Percentiles rank a stretch among this genome's conserved stretches.
Conservation (phyloP, 2,113 vertebrate species). For the Amia ocellicauda region DNA sequence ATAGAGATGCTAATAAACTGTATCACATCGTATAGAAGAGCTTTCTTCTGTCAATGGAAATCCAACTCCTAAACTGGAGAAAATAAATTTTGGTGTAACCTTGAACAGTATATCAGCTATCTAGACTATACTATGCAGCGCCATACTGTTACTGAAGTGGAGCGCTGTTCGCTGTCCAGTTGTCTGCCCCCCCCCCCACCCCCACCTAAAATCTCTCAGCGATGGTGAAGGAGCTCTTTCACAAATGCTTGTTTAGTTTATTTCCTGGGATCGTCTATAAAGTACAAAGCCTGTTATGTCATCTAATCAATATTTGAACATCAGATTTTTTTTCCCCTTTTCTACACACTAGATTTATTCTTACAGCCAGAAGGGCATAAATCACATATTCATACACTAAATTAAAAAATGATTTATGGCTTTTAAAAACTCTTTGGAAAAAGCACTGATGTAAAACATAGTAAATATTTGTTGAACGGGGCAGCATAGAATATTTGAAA, state of each 20-base stretch:
- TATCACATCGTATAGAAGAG: too few relatives aligned
- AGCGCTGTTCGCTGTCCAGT: too few relatives aligned
- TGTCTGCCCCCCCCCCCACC: too few relatives aligned
- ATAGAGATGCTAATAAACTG: too few relatives aligned
- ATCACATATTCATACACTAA: slow-evolving; percentile 75
- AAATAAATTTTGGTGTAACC: too few relatives aligned
- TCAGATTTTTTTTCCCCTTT: slow-evolving; percentile 53
- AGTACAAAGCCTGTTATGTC: slow-evolving; percentile 75
- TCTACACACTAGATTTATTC: slow-evolving; percentile 67
- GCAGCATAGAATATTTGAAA: slow-evolving; percentile 40
- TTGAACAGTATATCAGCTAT: too few relatives aligned
- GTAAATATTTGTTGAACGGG: slow-evolving; percentile 47
- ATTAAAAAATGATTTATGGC: slow-evolving; percentile 71
- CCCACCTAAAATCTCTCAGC: not conserved
- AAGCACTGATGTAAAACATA: slow-evolving; percentile 38
- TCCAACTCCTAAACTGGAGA: too few relatives aligned
- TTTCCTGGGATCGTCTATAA: slow-evolving; percentile 73
- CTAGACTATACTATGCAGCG: too few relatives aligned
- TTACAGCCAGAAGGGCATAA: slow-evolving; percentile 59
- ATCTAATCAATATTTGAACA: slow-evolving; percentile 71
- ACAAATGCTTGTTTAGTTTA: slow-evolving; percentile 66
- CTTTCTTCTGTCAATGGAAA: too few relatives aligned
- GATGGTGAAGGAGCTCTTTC: slow-evolving; percentile 49
- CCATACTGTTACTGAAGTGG: too few relatives aligned
- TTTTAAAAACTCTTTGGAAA: slow-evolving; percentile 43